Percentiles rank a stretch among this genome's conserved stretches.
phyloP scores from a whole-genome alignment of 2,888 invertebrate species.

The Drosophila paranaensis region DNA sequence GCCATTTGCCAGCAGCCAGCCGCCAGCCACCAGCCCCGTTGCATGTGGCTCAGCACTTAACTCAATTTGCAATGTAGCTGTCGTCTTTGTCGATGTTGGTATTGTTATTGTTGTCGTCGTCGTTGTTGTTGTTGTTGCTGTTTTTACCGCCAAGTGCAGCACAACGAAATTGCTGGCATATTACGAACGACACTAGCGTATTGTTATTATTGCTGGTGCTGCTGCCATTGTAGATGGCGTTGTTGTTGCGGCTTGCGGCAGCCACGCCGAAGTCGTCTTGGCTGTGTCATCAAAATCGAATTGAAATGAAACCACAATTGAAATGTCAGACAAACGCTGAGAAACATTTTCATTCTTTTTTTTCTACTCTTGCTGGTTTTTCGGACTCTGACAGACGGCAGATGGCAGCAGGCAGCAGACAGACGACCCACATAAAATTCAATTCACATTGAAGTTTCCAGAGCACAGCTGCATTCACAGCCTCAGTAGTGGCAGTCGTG shows the following conservation, averaged over 20 bases:
- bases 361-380: constrained; percentile 8
- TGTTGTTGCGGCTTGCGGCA: constrained; percentile 46
- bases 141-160: constrained; percentile 60
- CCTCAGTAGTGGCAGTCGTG: constrained; percentile 9
- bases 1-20: constrained; percentile 59
- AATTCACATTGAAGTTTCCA: constrained; percentile 51
- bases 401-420: neutral
- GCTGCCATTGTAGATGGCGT: constrained; percentile 39
- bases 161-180: constrained; percentile 73
- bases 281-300: constrained; percentile 76
- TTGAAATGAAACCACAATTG: constrained; percentile 76
- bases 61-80: constrained; percentile 76
- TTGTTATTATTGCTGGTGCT: constrained; percentile 62
- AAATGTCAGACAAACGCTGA: constrained; percentile 71
- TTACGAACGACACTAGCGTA: constrained; percentile 75
- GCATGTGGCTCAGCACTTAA: constrained; percentile 76
- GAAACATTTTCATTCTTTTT: constrained; percentile 47
- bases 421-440: constrained; percentile 64
- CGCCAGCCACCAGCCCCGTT: constrained; percentile 30
- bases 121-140: constrained; percentile 21
- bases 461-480: constrained; percentile 7
- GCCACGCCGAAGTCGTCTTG: constrained; percentile 50
- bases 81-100: constrained; percentile 17
- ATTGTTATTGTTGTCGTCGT: constrained; percentile 6
- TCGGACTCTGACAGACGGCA: constrained; percentile 28